phyloP scores from a whole-genome alignment of 37 sponge, comb jelly and placozoan genomes.

The Crambe crambe region DNA sequence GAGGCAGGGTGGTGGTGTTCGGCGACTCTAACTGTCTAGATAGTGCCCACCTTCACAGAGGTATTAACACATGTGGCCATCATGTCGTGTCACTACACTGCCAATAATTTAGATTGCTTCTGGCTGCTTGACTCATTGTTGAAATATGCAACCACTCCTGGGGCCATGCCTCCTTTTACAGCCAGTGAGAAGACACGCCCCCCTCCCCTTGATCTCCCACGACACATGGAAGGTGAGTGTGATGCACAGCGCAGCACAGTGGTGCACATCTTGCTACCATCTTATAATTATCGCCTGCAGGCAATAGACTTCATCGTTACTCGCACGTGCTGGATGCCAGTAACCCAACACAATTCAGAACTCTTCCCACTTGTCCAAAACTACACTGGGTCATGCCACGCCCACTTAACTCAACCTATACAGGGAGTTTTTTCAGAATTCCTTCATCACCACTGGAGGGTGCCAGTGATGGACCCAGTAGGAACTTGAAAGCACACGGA shows the following conservation, averaged over 20 bases:
- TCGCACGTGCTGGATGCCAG: constrained; percentile 60
- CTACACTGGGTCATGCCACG: constrained; percentile 67
- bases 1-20: constrained; percentile 83
- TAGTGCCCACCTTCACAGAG: constrained; percentile 83
- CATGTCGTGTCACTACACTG: background rate
- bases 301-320: constrained; percentile 74
- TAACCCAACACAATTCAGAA: constrained; percentile 14
- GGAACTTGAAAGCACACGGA: constrained; percentile 3
- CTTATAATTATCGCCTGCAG: constrained; percentile 10
- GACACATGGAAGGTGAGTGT: constrained; percentile 62
- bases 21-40: constrained; percentile 99
- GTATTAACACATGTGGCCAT: constrained; percentile 30
- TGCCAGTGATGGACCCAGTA: constrained; percentile 5
- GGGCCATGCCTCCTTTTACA: constrained; percentile 13
- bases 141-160: constrained; percentile 42
- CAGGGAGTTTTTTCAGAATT: background rate
- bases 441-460: background rate
- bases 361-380: constrained; percentile 74
- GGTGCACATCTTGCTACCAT: background rate
- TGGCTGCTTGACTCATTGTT: constrained; percentile 74
- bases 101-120: constrained; percentile 54
- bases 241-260: background rate
- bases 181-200: constrained; percentile 12
- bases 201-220: constrained; percentile 41
- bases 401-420: constrained; percentile 64